Evolutionary conservation across 2,888 invertebrate genomes (phyloP).

Genomic region (Sycophila texana): DNA sequence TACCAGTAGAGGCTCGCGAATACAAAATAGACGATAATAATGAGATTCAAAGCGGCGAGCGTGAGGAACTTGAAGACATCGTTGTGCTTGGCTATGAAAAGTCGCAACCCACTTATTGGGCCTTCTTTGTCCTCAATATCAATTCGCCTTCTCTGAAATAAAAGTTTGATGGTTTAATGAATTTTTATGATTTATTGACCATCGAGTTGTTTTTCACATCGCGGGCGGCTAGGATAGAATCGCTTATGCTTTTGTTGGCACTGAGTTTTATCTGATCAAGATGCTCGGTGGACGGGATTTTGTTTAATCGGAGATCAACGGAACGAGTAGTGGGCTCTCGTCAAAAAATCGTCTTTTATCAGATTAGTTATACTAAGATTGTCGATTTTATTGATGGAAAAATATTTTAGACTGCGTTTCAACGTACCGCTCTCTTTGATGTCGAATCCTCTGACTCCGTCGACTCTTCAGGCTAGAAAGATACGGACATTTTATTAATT

Average conservation of each 20-base stretch:
- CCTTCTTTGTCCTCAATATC: background rate
- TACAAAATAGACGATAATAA: slow-evolving; percentile 64
- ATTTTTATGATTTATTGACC: slow-evolving; percentile 8
- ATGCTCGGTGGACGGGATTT: background rate
- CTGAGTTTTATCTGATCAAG: slow-evolving; percentile 1
- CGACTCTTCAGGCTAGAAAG: slow-evolving; percentile 42
- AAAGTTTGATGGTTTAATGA: background rate
- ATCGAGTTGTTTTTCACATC: background rate
- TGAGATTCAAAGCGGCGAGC: slow-evolving; percentile 61
- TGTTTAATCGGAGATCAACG: slow-evolving; percentile 8
- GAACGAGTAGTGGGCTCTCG: background rate
- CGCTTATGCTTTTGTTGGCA: background rate
- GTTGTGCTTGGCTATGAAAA: slow-evolving; percentile 8
- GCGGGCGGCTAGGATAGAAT: background rate
- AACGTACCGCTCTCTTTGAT: slow-evolving; percentile 37
- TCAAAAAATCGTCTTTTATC: slow-evolving; percentile 5
- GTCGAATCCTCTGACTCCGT: slow-evolving; percentile 29
- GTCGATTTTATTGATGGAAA: background rate
- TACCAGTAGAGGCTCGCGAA: slow-evolving; percentile 69
- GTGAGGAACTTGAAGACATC: slow-evolving; percentile 37
- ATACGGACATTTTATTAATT: background rate
- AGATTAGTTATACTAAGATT: background rate
- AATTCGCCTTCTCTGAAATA: slow-evolving; percentile 21
- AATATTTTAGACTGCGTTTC: background rate
- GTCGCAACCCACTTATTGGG: slow-evolving; percentile 9